Percentiles rank a stretch among this genome's conserved stretches.
Evolutionary conservation across 2,113 vertebrate species (phyloP).

Genomic region (Calyptomena viridis): DNA sequence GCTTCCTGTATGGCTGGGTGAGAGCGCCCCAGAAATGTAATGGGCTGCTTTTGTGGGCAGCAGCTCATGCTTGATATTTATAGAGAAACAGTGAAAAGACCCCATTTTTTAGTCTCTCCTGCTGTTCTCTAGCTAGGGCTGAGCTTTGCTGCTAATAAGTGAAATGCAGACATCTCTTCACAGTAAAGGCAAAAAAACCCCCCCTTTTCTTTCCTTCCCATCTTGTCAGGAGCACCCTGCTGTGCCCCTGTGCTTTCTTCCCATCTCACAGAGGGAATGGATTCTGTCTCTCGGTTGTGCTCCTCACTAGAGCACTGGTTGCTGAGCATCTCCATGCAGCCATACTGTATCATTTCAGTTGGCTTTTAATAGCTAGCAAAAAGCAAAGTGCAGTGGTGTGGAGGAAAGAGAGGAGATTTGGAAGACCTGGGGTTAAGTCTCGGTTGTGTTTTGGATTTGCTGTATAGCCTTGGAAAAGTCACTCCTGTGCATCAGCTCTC

Average conservation of each 20-base stretch:
- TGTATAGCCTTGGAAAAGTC: neutral
- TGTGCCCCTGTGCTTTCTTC: conserved; percentile 1
- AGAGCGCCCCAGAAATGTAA: neutral
- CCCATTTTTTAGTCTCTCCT: neutral
- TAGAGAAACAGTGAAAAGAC: conserved; percentile 6
- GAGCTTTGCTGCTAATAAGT: conserved; percentile 35
- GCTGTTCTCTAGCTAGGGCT: conserved; percentile 39
- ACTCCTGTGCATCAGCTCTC: neutral
- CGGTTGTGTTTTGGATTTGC: neutral
- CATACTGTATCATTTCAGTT: neutral
- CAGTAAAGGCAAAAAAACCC: conserved; percentile 11
- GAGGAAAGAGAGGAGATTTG: neutral
- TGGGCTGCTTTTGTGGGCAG: neutral
- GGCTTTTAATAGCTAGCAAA: neutral
- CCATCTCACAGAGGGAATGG: neutral
- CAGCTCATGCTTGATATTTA: conserved; percentile 8
- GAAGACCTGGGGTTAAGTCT: neutral
- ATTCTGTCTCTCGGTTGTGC: neutral
- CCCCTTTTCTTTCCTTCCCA: conserved; percentile 17
- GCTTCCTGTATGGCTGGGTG: neutral
- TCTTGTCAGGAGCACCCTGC: conserved; percentile 35
- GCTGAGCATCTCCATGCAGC: neutral
- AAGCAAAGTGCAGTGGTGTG: neutral
- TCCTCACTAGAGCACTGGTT: neutral
- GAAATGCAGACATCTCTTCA: conserved; percentile 27